Evolutionary conservation across 1,140 invertebrate species (phyloP), one percentile per base, ranked within the genome.

Genomic region (Drosophila novamexicana): DNA sequence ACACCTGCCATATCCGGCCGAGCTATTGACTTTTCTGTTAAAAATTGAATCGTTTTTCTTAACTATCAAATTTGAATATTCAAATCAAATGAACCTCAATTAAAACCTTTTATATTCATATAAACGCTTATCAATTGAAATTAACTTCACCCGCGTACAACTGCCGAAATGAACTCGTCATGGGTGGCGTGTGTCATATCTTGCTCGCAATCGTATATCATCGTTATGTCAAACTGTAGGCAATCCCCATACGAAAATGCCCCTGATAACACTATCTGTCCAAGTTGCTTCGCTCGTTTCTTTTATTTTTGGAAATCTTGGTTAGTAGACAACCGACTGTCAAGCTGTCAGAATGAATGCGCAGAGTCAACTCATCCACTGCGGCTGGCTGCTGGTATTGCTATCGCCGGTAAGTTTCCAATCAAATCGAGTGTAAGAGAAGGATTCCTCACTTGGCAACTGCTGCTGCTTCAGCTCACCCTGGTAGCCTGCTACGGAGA

Each of bases 251-350:
- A 32, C 10, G 9, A 37, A 62, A 66, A 57, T 37, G 47, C 18
- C 32, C 1, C 42, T 47, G 72, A 75, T 75, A 75, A 70, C 58
- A 32, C 53, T 64, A 75, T 70, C 72, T 18, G n/a, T 9, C 37
- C 34, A 40, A 36, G 10, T 52, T 18, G 42, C 36, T 34, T 10
- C n/a, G 29, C 37, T 32, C 22, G 18, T 2, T 12, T 12, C 45
- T 29, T 29, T 29, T 29, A 4, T 29, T 29, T 52, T 47, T 39
- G 8, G n/a, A n/a, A 16, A 3, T 40, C 44, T 12, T 42, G 22
- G 10, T 75, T 56, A 86, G 82, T 88, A 71, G 79, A 69, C 61
- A 22, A 63, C n/a, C 52, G 54, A 52, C 69, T 53, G 64, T 76
- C 50, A 68, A 79, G 58, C 62, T 44, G 49, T 52, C 49, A 65